Percentiles rank a stretch among this genome's conserved stretches.
Conservation (phyloP, 2,888 invertebrate species). For the Zhuqinia jingwanae region DNA sequence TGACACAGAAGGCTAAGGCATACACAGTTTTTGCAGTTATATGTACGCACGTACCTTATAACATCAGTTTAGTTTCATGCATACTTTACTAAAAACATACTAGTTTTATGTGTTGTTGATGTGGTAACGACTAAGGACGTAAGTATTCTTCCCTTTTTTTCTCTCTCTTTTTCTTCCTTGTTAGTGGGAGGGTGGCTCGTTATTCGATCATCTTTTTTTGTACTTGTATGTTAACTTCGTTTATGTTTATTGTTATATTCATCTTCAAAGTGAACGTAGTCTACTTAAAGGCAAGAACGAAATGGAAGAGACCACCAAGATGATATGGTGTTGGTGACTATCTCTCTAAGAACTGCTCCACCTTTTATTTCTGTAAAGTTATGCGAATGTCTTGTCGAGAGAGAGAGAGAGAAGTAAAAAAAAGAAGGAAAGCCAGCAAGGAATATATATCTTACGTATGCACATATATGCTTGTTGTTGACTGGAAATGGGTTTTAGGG, state of each 20-base stretch:
- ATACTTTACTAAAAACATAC: slow-evolving; percentile 22
- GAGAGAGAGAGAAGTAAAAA: not conserved
- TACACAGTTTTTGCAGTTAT: too few species aligned
- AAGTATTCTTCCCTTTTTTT: slow-evolving; percentile 1
- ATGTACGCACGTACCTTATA: not conserved
- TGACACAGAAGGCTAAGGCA: not conserved
- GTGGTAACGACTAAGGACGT: slow-evolving; percentile 43
- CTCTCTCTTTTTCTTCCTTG: slow-evolving; percentile 4
- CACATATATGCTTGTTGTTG: not conserved
- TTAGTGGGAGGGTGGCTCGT: slow-evolving; percentile 43
- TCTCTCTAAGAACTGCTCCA: not conserved
- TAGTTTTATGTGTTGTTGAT: slow-evolving; percentile 47
- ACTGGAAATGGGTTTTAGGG: not conserved
- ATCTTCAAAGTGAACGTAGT: slow-evolving; percentile 12
- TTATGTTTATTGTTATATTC: slow-evolving; percentile 60
- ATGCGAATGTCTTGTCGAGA: slow-evolving; percentile 20
- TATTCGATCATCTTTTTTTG: slow-evolving; percentile 63
- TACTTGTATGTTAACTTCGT: slow-evolving; percentile 62
- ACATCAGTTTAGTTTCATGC: slow-evolving; percentile 11
- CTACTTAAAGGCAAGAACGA: too few species aligned
- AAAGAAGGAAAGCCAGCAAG: not conserved
- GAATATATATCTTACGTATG: not conserved
- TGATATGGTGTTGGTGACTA: not conserved
- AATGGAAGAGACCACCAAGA: too few species aligned
- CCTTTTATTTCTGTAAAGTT: slow-evolving; percentile 44